Conservation (phyloP, 2,888 invertebrate genomes). For the Galerucella calmariensis region DNA sequence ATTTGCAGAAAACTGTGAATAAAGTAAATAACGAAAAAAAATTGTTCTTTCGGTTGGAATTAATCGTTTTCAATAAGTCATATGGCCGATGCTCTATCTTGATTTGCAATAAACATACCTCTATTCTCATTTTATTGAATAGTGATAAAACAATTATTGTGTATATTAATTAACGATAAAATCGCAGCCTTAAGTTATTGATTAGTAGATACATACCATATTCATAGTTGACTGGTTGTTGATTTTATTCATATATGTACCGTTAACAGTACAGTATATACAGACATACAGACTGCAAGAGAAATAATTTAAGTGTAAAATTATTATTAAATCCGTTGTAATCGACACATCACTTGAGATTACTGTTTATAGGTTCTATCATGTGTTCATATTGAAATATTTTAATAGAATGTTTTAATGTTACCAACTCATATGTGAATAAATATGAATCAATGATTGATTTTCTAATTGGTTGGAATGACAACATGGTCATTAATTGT, state of each 20-base stretch:
- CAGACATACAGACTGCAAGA: neutral
- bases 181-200: neutral
- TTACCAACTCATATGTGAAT: neutral
- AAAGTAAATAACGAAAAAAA: too few species aligned
- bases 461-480: neutral
- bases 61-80: too few species aligned
- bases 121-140: neutral
- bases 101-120: neutral
- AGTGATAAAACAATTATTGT: neutral
- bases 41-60: too few species aligned
- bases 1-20: too few species aligned
- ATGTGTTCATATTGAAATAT: neutral
- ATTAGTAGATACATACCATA: neutral
- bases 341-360: neutral
- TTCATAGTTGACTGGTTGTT: slow-evolving; percentile 1
- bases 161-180: neutral
- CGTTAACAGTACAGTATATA: neutral
- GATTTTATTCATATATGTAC: neutral
- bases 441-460: neutral
- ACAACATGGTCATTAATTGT: neutral
- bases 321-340: neutral
- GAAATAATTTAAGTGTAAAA: neutral
- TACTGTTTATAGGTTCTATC: neutral
- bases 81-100: too few species aligned
- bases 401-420: neutral